Evolutionary conservation across 2,888 invertebrate genomes (phyloP).

Genomic region (Nowickia ferox): DNA sequence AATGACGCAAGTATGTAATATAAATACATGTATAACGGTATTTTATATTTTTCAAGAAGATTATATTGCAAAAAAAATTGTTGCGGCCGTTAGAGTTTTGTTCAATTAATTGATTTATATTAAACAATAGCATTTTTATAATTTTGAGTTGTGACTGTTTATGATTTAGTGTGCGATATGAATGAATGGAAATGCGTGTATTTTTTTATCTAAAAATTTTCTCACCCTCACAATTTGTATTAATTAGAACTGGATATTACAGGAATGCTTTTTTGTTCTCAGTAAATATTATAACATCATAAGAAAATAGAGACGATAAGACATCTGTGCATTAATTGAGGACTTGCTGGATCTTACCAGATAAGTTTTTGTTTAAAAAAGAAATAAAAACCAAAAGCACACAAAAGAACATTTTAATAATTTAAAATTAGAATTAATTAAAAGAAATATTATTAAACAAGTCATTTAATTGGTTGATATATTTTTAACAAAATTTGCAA

Average conservation of each 20-base stretch:
- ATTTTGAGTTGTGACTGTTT: no score
- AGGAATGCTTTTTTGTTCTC: background rate
- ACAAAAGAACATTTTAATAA: background rate
- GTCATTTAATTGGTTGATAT: no score
- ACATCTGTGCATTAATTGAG: background rate
- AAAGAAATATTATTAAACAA: no score
- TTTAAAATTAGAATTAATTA: background rate
- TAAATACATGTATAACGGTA: no score
- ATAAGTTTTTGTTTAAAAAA: background rate
- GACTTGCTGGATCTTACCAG: background rate
- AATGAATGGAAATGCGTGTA: background rate
- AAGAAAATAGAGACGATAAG: background rate
- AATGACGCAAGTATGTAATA: no score
- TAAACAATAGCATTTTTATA: no score
- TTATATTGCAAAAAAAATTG: no score
- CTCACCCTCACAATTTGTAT: background rate
- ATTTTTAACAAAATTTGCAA: no score
- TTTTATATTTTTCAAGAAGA: no score
- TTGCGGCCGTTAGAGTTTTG: no score
- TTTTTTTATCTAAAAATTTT: background rate
- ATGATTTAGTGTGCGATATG: no score
- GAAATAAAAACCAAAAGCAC: background rate
- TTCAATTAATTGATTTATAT: no score
- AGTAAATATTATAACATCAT: background rate
- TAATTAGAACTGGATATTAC: conserved; percentile 36